Base-by-base conservation (phyloP, 2,797 vertebrate genomes). In the Corythornis leucogaster region DNA sequence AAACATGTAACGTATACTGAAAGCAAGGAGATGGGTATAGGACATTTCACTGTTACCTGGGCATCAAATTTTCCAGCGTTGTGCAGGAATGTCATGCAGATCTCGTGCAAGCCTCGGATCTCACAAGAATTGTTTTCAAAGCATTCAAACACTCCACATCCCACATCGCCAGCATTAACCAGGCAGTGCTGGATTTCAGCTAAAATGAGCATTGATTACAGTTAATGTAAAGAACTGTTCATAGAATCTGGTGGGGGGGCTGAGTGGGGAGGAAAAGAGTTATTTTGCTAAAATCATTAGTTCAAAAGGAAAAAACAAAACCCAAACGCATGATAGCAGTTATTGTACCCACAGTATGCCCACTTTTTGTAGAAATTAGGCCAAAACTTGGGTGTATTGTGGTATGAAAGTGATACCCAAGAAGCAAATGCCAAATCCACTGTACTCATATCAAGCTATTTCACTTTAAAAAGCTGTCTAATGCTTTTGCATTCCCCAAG, bases 51-150 rank as follows among this genome's bases (percentile, higher is more conserved):
- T 7, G 92, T 97, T 99, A 99, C 99, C 99, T 99, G 99, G 96
- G 99, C 99, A 98, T 99, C 99, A 75, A 99, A 99, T 98, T 99
- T 99, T 97, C 99, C 99, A 97, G 99, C 99, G 92, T 99, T 99
- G 98, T 99, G 99, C 90, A 99, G 98, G 97, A 99, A 99, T 24
- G 98, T 99, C 99, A 99, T 98, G 97, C 99, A 99, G 98, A 99
- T 99, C 97, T 99, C 99, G 93, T 99, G 99, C 80, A 99, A 98
- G 93, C 99, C 99, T 91, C 98, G 98, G 96, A 99, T 99, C 98
- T 99, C 99, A 43, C 99, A 99, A 71, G 99, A 99, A 98, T 99
- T 99, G 98, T 99, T 99, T 98, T 99, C 99, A 94, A 99, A 99
- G 97, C 99, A 99, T 89, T 99, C 99, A 92, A 99, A 99, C 96